These are phyloP conservation scores for Amorpha juglandis DNA, from an alignment of 2,888 invertebrate genomes.

Conservation along the genomic window DNA sequence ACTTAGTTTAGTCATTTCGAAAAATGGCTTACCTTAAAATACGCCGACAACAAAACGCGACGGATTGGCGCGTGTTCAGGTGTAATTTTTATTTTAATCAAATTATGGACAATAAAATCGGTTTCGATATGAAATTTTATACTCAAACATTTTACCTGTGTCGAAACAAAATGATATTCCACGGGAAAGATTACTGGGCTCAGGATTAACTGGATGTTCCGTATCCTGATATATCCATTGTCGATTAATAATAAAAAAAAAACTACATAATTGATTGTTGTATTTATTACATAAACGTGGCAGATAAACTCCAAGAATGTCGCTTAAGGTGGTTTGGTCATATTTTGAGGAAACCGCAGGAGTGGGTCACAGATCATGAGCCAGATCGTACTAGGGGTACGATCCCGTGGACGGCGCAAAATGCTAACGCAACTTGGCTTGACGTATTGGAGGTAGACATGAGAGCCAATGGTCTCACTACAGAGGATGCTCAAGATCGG, in stretches of 20 bases:
- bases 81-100: conserved; percentile 43
- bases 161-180: conserved; percentile 38
- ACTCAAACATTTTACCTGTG: conserved; percentile 30
- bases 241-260: background rate
- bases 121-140: conserved; percentile 33
- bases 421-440: too few relatives aligned
- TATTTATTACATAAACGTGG: too few relatives aligned
- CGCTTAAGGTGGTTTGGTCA: too few relatives aligned
- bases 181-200: conserved; percentile 23
- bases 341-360: too few relatives aligned
- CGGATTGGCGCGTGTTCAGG: conserved; percentile 31
- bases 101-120: conserved; percentile 47
- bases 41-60: conserved; percentile 15
- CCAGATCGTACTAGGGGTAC: too few relatives aligned
- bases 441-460: too few relatives aligned
- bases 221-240: background rate
- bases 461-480: too few relatives aligned
- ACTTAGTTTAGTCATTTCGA: background rate
- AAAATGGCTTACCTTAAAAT: conserved; percentile 26
- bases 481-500: too few relatives aligned
- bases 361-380: too few relatives aligned
- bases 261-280: conserved; percentile 9
- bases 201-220: conserved; percentile 2
- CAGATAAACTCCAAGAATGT: too few relatives aligned
- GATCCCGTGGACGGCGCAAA: too few relatives aligned